A percentile compares a stretch with the other conserved stretches of the same genome.
phyloP scores from a whole-genome alignment of 2,888 invertebrate genomes.

The Anthophora plumipes region DNA sequence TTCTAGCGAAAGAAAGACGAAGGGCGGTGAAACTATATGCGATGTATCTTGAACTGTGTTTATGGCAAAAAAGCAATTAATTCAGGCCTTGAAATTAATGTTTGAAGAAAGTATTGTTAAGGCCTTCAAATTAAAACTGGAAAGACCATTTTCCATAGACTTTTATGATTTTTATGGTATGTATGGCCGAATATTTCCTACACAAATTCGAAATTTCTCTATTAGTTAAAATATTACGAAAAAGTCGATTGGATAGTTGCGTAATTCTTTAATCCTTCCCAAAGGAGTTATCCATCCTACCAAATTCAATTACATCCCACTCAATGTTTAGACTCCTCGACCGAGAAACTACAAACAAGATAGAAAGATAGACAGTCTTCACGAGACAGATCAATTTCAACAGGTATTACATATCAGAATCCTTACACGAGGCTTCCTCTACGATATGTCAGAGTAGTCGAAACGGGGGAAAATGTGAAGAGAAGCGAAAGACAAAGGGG shows the following conservation, averaged over 20 bases:
- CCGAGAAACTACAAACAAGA: too few species aligned
- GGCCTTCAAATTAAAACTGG: too few species aligned
- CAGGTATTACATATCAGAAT: slow-evolving; percentile 26
- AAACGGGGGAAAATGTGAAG: slow-evolving; percentile 30
- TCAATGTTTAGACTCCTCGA: not conserved
- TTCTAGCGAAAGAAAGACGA: too few species aligned
- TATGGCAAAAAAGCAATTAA: too few species aligned
- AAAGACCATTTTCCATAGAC: too few species aligned
- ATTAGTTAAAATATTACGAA: not conserved
- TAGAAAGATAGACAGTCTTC: not conserved
- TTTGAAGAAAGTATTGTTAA: too few species aligned
- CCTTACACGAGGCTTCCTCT: not conserved
- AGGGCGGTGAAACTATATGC: too few species aligned
- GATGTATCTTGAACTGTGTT: too few species aligned
- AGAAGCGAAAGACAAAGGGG: slow-evolving; percentile 34
- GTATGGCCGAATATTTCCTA: too few species aligned
- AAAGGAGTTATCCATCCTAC: not conserved
- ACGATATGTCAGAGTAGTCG: not conserved
- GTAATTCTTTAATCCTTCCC: not conserved
- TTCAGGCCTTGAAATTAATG: too few species aligned
- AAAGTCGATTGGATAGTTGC: too few species aligned
- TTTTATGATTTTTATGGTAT: too few species aligned
- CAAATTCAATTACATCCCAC: not conserved
- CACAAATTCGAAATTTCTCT: not conserved
- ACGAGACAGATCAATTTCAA: slow-evolving; percentile 16